Evolutionary conservation across 2,113 vertebrate species (phyloP), one percentile per base, ranked within the genome.

Genomic region (Bostrychus sinensis): DNA sequence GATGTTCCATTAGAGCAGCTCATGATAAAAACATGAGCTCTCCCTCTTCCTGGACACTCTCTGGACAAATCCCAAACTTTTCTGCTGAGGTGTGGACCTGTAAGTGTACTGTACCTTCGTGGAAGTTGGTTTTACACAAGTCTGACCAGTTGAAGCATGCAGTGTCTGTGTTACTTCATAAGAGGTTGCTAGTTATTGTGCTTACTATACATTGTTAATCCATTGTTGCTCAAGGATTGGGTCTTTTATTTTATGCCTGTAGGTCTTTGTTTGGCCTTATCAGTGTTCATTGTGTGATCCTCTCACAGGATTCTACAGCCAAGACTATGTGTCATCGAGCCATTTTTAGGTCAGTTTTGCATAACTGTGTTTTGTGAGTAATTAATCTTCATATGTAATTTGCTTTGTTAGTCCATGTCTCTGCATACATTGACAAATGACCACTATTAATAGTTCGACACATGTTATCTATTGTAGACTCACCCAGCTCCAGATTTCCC

Each of bases 251-350:
- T n/a, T n/a, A n/a, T n/a, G n/a, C n/a, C n/a, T n/a, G n/a, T n/a
- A n/a, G n/a, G n/a, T n/a, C n/a, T n/a, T n/a, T n/a, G n/a, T n/a
- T n/a, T n/a, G n/a, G n/a, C n/a, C n/a, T n/a, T n/a, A n/a, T n/a
- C n/a, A 83, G 88, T 68, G 62, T 85, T 90, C 86, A 86, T 91
- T 88, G 84, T 70, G 76, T 81, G 80, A 89, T 91, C 81, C 60
- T 55, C 66, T 75, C 51, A n/a, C n/a, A n/a, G n/a, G n/a, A 30
- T 71, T 41, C 68, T 77, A 60, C 51, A 78, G 72, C 74, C 75
- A 72, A 61, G 60, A 8, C 70, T 66, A 67, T 66, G 70, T 79
- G 74, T 78, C 56, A 2, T 84, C 73, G 43, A 12, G 48, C 56
- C 88, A 85, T 88, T 86, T 85, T 74, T 79, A 74, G 72, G 38